Conservation (phyloP, 2,888 invertebrate genomes). For the Aphrophora alni region DNA sequence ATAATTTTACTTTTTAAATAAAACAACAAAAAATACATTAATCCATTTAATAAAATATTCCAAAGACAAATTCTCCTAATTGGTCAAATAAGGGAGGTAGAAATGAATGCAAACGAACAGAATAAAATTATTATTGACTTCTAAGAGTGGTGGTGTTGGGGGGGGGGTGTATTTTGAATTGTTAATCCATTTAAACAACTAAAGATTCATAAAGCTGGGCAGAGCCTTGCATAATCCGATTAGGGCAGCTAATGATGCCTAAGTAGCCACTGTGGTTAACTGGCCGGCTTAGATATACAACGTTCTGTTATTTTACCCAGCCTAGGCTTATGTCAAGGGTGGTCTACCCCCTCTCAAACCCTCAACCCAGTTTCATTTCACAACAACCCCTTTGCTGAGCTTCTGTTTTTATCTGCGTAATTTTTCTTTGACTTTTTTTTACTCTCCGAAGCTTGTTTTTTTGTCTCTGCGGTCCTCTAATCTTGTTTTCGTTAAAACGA, state of each 20-base stretch:
- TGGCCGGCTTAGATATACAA: background rate
- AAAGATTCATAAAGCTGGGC: background rate
- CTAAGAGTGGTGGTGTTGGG: background rate
- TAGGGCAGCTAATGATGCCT: too few relatives aligned
- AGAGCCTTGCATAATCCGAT: background rate
- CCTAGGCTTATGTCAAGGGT: background rate
- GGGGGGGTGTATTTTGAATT: too few relatives aligned
- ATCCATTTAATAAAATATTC: too few relatives aligned
- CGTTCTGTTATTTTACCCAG: background rate
- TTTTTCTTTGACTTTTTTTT: constrained; percentile 4
- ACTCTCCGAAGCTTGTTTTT: background rate
- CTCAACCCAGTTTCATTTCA: background rate
- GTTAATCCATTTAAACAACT: background rate
- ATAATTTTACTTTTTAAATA: too few relatives aligned
- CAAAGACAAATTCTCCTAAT: background rate
- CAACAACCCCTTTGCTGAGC: background rate
- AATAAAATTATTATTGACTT: background rate
- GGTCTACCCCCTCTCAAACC: background rate
- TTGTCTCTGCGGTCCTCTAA: constrained; percentile 1
- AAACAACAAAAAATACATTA: too few relatives aligned
- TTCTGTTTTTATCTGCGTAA: background rate
- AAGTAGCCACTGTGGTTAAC: too few relatives aligned
- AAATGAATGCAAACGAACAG: background rate
- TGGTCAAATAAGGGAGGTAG: background rate
- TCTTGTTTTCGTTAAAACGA: background rate